Base-by-base conservation (phyloP, 2,797 vertebrate genomes). In the Coilia nasus region DNA sequence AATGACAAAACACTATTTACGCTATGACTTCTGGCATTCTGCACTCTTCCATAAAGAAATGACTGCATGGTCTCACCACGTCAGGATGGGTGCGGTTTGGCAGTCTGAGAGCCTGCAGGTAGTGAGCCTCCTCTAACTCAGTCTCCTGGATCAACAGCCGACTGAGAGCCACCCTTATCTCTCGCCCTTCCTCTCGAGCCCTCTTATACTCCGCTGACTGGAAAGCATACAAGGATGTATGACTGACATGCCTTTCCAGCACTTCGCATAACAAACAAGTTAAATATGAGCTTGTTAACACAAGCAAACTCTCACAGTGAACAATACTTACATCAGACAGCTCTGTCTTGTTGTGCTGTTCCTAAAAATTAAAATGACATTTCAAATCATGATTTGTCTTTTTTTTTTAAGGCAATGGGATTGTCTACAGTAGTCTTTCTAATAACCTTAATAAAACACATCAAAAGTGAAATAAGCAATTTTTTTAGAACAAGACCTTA, bases 41-140 rank as follows among this genome's bases (percentile, higher is more conserved):
- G 50, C 14, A 2, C 50, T 9, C 7, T 9, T 7, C 14, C 50
- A 54, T 3, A 54, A 54, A 54, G 9, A 54, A 54, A 14, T 1
- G 1, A 54, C 1, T 54, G 6, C 19, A 44, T 21, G 35, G n/a
- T 14, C 92, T 95, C 88, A 98, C 97, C 93, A 95, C 95, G 10
- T 96, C 94, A 0, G 96, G 97, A 89, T 98, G 97, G 21, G 97
- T 95, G 88, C 88, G 89, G 94, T 99, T 99, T 86, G 97, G 97
- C 75, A 99, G 93, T 41, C 87, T 91, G 60, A 99, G 95, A 0
- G 97, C 97, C 59, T 19, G 89, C 44, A 89, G 80, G 47, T 97
- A 98, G 90, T 97, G 95, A 10, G 94, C 88, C 85, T 95, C 87
- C 3, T 98, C 96, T 23, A 98, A 90, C 56, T 94, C 90, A 0